These are phyloP conservation scores for Temnothorax longispinosus DNA, from an alignment of 1,140 invertebrate species.

Conservation along the genomic window DNA sequence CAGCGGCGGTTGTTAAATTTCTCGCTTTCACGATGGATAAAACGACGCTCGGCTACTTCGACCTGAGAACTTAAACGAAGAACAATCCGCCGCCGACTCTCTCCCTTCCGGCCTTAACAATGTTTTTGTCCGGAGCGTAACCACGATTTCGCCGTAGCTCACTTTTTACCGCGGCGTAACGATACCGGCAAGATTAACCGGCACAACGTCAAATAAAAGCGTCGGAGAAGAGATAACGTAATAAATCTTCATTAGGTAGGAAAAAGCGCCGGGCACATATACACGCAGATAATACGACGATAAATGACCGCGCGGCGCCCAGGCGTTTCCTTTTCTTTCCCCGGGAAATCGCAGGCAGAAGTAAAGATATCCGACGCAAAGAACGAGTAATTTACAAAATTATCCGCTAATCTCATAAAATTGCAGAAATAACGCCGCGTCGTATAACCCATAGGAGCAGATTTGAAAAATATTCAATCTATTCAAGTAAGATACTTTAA, in stretches of 20 bases:
- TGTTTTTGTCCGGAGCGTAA: conserved; percentile 50
- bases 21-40: conserved; percentile 47
- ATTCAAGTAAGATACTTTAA: background rate
- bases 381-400: conserved; percentile 60
- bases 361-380: conserved; percentile 55
- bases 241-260: conserved; percentile 71
- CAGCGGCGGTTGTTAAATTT: conserved; percentile 55
- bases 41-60: conserved; percentile 50
- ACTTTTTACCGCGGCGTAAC: conserved; percentile 62
- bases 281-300: conserved; percentile 66
- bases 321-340: conserved; percentile 57
- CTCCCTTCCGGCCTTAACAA: conserved; percentile 48
- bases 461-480: conserved; percentile 19
- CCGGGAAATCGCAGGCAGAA: conserved; percentile 41
- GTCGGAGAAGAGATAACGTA: conserved; percentile 63
- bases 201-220: conserved; percentile 65
- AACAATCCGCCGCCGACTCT: conserved; percentile 53
- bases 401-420: conserved; percentile 44
- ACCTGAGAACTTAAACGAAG: conserved; percentile 59
- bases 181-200: conserved; percentile 65
- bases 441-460: background rate
- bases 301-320: conserved; percentile 56
- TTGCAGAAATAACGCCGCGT: conserved; percentile 20
- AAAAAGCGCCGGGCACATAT: conserved; percentile 55
- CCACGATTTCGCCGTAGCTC: conserved; percentile 47